Conservation (phyloP, 2,113 vertebrate genomes). For the Lucifuga dentata region DNA sequence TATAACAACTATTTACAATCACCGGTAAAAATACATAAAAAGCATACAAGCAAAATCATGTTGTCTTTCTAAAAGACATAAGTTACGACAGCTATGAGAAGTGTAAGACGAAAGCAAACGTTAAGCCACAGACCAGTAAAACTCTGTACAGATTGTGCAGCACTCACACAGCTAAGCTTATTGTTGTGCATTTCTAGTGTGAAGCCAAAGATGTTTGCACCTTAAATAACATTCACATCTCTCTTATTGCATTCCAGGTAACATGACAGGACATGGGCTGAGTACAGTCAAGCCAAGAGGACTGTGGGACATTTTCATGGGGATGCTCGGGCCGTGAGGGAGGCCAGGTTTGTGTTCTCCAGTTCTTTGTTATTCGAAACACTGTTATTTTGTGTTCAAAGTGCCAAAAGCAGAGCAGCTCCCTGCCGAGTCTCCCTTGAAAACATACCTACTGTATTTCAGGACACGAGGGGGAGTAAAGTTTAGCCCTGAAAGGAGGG, state of each 20-base stretch:
- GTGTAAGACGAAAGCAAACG: conserved; percentile 85
- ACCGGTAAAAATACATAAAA: conserved; percentile 96
- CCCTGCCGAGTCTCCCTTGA: conserved; percentile 1
- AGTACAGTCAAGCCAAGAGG: conserved; percentile 39
- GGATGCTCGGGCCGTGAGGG: conserved; percentile 1
- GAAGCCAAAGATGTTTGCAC: conserved; percentile 69
- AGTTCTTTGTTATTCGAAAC: conserved; percentile 17
- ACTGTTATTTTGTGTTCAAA: conserved; percentile 9
- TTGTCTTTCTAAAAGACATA: conserved; percentile 99
- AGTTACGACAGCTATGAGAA: conserved; percentile 92
- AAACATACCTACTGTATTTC: conserved; percentile 2
- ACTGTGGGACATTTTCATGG: not conserved
- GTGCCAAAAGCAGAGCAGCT: conserved; percentile 12
- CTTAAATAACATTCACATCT: conserved; percentile 79
- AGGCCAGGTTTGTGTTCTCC: not conserved
- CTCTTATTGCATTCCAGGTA: conserved; percentile 85
- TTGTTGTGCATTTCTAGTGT: conserved; percentile 89
- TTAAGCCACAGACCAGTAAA: conserved; percentile 87
- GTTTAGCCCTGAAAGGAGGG: conserved; percentile 10
- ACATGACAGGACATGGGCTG: conserved; percentile 66
- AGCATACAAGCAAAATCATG: conserved; percentile 89
- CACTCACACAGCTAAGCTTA: conserved; percentile 86
- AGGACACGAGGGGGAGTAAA: not conserved
- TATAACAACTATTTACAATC: conserved; percentile 98
- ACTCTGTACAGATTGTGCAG: conserved; percentile 89